A percentile compares a stretch with the other conserved stretches of the same genome.
phyloP scores from a whole-genome alignment of 2,797 vertebrate species.

The Nannoperca obscura region DNA sequence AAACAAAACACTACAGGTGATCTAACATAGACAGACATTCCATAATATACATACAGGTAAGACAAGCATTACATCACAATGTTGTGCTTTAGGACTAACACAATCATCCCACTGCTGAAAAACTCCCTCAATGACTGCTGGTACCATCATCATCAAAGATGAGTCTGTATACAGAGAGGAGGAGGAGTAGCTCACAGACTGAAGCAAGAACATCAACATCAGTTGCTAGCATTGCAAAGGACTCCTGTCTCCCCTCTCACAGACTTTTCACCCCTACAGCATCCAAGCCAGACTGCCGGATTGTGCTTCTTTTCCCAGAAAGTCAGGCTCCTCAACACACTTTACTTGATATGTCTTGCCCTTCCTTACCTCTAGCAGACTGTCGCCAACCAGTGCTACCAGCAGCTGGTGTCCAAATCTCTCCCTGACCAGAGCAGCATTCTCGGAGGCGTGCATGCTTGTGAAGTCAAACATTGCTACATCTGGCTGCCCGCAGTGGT shows the following conservation, averaged over 20 bases:
- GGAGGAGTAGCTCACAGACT: neutral
- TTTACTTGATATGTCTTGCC: neutral
- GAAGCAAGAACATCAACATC: neutral
- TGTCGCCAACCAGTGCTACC: constrained; percentile 95
- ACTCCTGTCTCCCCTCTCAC: neutral
- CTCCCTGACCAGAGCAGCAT: constrained; percentile 93
- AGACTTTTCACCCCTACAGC: neutral
- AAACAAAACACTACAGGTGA: neutral
- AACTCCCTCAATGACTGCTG: neutral
- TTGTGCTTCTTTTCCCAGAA: neutral
- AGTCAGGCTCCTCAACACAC: neutral
- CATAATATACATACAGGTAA: neutral
- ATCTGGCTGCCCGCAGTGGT: constrained; percentile 94
- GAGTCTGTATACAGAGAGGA: neutral
- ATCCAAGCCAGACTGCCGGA: constrained; percentile 6
- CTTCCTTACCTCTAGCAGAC: constrained; percentile 92
- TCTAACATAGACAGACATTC: neutral
- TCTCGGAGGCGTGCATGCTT: constrained; percentile 98
- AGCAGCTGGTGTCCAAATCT: constrained; percentile 93
- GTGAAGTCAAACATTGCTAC: constrained; percentile 99
- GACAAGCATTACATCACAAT: neutral
- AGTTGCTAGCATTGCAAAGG: neutral
- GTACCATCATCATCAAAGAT: neutral
- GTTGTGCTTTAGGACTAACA: neutral
- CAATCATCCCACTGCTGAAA: neutral